Conservation (phyloP, 2,797 vertebrate species). For the Emydoidea blandingii region DNA sequence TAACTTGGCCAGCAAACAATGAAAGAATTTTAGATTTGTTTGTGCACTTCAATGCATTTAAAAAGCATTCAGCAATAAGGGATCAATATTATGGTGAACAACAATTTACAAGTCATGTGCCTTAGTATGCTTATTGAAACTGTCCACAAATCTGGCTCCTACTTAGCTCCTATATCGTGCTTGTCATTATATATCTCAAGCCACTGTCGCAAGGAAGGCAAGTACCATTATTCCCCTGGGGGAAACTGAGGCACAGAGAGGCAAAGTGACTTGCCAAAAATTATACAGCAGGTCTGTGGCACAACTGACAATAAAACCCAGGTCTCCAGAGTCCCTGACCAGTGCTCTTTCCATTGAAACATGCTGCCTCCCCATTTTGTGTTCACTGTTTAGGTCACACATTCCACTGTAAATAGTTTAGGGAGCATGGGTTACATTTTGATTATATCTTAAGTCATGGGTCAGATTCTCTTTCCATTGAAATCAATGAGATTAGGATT, state of each 20-base stretch:
- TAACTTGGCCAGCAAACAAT: fast-evolving
- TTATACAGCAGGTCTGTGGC: constrained; percentile 21
- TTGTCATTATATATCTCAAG: neutral
- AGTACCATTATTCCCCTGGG: neutral
- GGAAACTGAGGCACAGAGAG: constrained; percentile 56
- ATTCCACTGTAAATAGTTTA: neutral
- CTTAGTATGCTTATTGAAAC: neutral
- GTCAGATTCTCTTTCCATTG: neutral
- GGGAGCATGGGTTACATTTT: neutral
- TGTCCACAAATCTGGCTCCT: neutral
- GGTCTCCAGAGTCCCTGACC: fast-evolving
- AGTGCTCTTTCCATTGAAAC: neutral
- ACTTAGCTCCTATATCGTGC: neutral
- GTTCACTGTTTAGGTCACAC: neutral
- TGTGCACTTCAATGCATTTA: neutral
- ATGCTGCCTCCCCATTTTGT: neutral
- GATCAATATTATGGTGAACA: neutral
- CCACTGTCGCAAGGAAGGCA: constrained; percentile 17
- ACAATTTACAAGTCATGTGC: neutral
- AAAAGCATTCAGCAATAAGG: neutral
- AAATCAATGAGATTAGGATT: constrained; percentile 8
- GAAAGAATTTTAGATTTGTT: neutral
- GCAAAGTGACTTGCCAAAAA: constrained; percentile 26
- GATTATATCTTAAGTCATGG: neutral
- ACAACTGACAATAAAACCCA: neutral